A percentile compares a stretch with the other conserved stretches of the same genome.
phyloP scores from a whole-genome alignment of 2,113 vertebrate species.

The Aix galericulata region DNA sequence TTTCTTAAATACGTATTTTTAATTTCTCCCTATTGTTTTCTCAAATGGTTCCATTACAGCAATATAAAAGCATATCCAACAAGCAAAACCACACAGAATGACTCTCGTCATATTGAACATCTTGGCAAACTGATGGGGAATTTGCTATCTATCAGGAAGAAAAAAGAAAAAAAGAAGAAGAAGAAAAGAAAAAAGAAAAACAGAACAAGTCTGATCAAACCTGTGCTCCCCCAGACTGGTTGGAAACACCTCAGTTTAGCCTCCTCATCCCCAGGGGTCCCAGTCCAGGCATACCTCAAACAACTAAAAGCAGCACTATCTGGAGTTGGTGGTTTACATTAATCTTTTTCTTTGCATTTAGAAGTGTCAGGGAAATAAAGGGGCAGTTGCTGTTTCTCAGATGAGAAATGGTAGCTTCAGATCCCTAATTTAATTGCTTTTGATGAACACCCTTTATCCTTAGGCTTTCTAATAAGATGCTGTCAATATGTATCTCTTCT shows the following conservation, averaged over 20 bases:
- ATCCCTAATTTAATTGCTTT: not conserved
- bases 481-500: not conserved
- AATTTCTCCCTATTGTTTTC: slow-evolving; percentile 59
- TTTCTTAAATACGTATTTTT: slow-evolving; percentile 54
- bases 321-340: not conserved
- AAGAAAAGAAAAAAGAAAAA: not conserved
- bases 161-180: not conserved
- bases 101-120: slow-evolving; percentile 20
- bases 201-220: not conserved
- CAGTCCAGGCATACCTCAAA: not conserved
- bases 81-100: not conserved
- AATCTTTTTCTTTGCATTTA: not conserved
- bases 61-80: slow-evolving; percentile 34
- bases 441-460: not conserved
- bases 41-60: slow-evolving; percentile 30
- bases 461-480: not conserved
- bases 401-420: not conserved
- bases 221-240: not conserved
- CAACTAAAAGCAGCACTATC: not conserved
- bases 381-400: not conserved
- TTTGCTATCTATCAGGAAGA: not conserved
- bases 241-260: not conserved
- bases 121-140: slow-evolving; percentile 25
- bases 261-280: not conserved
- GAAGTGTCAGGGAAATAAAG: not conserved